Evolutionary conservation across 2,113 vertebrate species (phyloP), one percentile per base, ranked within the genome.

Genomic region (Turnix velox): DNA sequence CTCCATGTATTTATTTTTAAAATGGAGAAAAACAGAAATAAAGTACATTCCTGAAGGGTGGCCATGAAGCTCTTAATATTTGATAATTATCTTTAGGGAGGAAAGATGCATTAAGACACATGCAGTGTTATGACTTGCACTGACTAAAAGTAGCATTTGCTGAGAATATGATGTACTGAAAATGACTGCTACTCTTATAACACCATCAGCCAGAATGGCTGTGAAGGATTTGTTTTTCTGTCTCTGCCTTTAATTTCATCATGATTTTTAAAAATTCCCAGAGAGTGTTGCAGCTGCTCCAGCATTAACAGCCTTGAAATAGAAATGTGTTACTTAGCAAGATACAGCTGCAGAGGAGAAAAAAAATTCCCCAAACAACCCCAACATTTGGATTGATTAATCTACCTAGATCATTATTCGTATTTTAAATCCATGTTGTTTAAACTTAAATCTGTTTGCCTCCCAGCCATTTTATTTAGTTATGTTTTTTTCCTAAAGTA

Each of bases 401-500:
- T 97, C 93, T 81, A 96, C 92, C 93, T 96, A 96, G 90, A 95
- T 90, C 37, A 54, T 96, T 97, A 95, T 96, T 97, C 18, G 1
- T 97, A 96, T 97, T 97, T 98, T 95, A 96, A 97, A 97, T 97
- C 95, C 73, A 88, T 96, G 96, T 98, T 97, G 86, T 97, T 97
- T 97, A 96, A 97, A 94, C 94, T 96, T 82, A 95, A 97, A 96
- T 97, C 96, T 97, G 96, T 97, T 97, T 97, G 96, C 97, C 97
- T 97, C 90, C 93, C 52, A 97, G 97, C 71, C 92, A 96, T 97
- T 96, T 97, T 79, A 87, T 84, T 96, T 94, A 93, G 93, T 94
- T 96, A 90, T 84, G 69, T 87, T 97, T 91, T 97, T 91, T 94
- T 97, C 84, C 95, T 96, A 87, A 95, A 97, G 95, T 88, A 88